Base-by-base conservation (phyloP, 2,797 vertebrate species). In the Scarus forsteni region DNA sequence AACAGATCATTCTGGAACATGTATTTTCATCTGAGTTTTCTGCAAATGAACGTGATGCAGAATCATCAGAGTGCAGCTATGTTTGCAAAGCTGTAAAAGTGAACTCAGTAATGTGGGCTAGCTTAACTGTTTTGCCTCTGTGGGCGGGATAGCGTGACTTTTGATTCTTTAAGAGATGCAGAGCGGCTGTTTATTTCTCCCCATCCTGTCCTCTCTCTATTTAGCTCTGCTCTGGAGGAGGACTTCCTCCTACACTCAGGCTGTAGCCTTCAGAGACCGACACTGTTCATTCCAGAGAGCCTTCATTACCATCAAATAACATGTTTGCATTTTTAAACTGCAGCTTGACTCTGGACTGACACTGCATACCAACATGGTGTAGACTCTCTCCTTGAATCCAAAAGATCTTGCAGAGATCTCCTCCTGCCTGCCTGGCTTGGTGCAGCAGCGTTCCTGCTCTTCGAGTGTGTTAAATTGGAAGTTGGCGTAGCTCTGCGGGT, bases 401-500 rank as follows among this genome's bases (percentile, higher is more conserved):
- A 70, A 75, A 48, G 74, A 56, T 58, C 82, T 84, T 78, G 71
- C 72, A 53, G 64, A 79, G 59, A 79, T 84, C 66, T 45, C 67
- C 64, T 70, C 46, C 63, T 74, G 71, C 71, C 71, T 77, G 67
- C 85, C 80, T 53, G 36, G 73, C 84, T 82, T 54, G 64, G 73
- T 80, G 90, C 78, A 75, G 83, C 83, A 2, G 66, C 42, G 8
- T 73, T 86, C 60, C 75, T 73, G 65, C 73, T 85, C 77, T 80
- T 55, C 14, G 1, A 85, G 76, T 72, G 63, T 68, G 74, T 71
- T 79, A 76, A 84, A 88, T 87, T 91, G 81, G 68, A 85, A 80
- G 81, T 68, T 81, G 84, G 69, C 64, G 50, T 85, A 84, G 80
- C 67, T 81, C 72, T 55, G 84, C 49, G 74, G 83, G 64, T 73